phyloP scores from a whole-genome alignment of 2,797 vertebrate genomes.

The Setipinna tenuifilis region DNA sequence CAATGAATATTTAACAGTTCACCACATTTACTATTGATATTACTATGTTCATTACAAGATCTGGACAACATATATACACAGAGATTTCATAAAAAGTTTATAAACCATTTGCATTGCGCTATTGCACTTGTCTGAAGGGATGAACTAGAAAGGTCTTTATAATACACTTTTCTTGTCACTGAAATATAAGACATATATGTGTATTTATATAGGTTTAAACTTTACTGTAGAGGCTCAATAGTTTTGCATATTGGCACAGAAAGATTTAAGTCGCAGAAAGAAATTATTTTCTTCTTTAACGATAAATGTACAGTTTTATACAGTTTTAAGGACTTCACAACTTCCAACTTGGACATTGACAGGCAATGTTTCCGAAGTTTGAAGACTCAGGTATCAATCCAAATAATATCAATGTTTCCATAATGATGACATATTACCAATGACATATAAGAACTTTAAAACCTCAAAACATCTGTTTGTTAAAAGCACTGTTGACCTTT shows the following conservation, averaged over 20 bases:
- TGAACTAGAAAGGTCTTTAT: background rate
- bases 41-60: background rate
- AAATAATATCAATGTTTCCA: slow-evolving; percentile 9
- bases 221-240: slow-evolving; percentile 3
- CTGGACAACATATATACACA: background rate
- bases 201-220: background rate
- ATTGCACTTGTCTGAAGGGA: background rate
- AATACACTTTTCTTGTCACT: background rate
- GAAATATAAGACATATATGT: background rate
- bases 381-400: slow-evolving; percentile 22
- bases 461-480: slow-evolving; percentile 18
- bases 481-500: slow-evolving; percentile 17
- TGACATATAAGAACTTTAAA: background rate
- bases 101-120: background rate
- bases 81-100: background rate
- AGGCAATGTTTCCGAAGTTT: slow-evolving; percentile 1
- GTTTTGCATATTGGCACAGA: background rate
- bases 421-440: background rate
- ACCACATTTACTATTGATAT: background rate
- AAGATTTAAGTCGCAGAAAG: background rate
- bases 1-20: background rate
- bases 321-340: slow-evolving; percentile 9
- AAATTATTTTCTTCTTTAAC: background rate
- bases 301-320: slow-evolving; percentile 7
- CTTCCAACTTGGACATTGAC: background rate